A percentile compares a stretch with the other conserved stretches of the same genome.
These are phyloP conservation scores for Phaonia tiefii DNA, from an alignment of 2,888 invertebrate genomes.

Conservation along the genomic window DNA sequence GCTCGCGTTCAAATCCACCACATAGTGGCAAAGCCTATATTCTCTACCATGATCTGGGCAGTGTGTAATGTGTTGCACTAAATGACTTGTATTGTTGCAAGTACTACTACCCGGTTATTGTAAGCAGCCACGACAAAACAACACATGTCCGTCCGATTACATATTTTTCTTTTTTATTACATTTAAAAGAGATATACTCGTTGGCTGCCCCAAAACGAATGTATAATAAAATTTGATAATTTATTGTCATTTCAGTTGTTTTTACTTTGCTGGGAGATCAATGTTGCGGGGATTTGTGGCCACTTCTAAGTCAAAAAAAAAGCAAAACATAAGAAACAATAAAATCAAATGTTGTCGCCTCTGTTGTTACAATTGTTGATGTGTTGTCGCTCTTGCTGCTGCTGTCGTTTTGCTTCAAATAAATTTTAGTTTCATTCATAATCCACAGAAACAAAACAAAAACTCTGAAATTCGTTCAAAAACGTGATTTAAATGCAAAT, in stretches of 20 bases:
- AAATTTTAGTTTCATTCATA: slow-evolving; percentile 53
- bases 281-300: slow-evolving; percentile 49
- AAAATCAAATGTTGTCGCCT: slow-evolving; percentile 57
- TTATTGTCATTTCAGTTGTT: slow-evolving; percentile 75
- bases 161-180: slow-evolving; percentile 50
- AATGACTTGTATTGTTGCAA: slow-evolving; percentile 3
- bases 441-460: slow-evolving; percentile 40
- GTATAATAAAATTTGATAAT: slow-evolving; percentile 77
- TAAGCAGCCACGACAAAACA: slow-evolving; percentile 17
- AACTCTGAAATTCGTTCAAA: slow-evolving; percentile 54
- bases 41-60: not conserved
- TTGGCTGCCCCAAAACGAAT: not conserved
- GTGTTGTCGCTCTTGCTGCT: slow-evolving; percentile 10
- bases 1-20: slow-evolving; percentile 25
- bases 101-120: not conserved
- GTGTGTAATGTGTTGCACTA: slow-evolving; percentile 16
- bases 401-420: slow-evolving; percentile 55
- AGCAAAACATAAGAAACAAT: too few relatives aligned
- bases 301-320: slow-evolving; percentile 45
- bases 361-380: slow-evolving; percentile 49
- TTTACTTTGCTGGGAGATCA: slow-evolving; percentile 73
- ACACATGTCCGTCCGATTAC: slow-evolving; percentile 41
- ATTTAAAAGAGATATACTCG: not conserved
- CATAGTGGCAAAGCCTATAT: slow-evolving; percentile 8
- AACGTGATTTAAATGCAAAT: slow-evolving; percentile 59